Conservation (phyloP, 2,797 vertebrate species). For the Chelidonichthys spinosus region DNA sequence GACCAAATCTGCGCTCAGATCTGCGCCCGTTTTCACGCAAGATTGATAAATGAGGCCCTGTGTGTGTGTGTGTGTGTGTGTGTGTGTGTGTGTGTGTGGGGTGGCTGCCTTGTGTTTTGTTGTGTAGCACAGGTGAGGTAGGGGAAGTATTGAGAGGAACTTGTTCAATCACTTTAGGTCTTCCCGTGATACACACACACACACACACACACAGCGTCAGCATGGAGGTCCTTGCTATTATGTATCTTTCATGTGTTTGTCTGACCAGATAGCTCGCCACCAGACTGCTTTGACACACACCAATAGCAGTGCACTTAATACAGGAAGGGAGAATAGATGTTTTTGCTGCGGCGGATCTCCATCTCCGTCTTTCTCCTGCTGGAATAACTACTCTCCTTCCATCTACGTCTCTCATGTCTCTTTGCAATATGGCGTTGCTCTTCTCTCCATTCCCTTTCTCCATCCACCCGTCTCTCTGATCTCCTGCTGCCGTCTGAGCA, state of each 20-base stretch:
- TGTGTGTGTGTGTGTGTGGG: background rate
- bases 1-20: no score
- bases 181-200: constrained; percentile 23
- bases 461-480: constrained; percentile 70
- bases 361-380: constrained; percentile 20
- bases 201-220: background rate
- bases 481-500: constrained; percentile 76
- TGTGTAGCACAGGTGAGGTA: accelerated
- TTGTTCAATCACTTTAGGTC: background rate
- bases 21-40: no score
- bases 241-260: constrained; percentile 56
- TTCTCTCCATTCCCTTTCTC: constrained; percentile 58
- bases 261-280: constrained; percentile 5
- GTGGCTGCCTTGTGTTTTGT: background rate
- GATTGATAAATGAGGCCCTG: no score
- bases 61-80: background rate
- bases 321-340: constrained; percentile 9
- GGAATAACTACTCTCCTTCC: constrained; percentile 11
- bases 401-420: background rate
- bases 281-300: constrained; percentile 35
- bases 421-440: constrained; percentile 42
- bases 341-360: constrained; percentile 41
- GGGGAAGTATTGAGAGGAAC: background rate
- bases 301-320: constrained; percentile 40
- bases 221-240: constrained; percentile 23